Evolutionary conservation across 2,888 invertebrate genomes (phyloP).

Genomic region (Mimas tiliae): DNA sequence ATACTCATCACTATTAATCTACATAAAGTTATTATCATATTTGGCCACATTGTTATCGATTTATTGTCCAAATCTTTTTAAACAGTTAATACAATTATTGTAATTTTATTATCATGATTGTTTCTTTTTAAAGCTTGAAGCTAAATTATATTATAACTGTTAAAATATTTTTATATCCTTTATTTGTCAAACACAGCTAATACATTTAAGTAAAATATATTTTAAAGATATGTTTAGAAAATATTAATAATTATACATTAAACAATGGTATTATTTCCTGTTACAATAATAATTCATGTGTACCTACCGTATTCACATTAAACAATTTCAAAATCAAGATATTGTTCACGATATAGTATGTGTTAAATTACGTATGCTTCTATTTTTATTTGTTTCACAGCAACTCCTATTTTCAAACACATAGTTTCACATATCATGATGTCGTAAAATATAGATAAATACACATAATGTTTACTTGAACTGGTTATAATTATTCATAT

Average conservation of each 20-base stretch:
- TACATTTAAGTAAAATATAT: slow-evolving; percentile 24
- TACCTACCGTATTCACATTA: background rate
- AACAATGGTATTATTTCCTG: background rate
- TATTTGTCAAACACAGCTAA: slow-evolving; percentile 83
- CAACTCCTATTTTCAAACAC: background rate
- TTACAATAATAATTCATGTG: background rate
- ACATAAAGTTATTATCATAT: slow-evolving; percentile 66
- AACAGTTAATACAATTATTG: slow-evolving; percentile 11
- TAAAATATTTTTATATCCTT: slow-evolving; percentile 44
- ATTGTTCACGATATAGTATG: background rate
- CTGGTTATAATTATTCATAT: background rate
- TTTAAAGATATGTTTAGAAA: slow-evolving; percentile 17
- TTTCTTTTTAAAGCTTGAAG: slow-evolving; percentile 46
- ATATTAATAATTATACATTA: slow-evolving; percentile 34
- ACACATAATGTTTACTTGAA: background rate
- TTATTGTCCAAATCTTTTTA: slow-evolving; percentile 65
- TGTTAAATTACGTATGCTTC: background rate
- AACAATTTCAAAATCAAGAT: background rate
- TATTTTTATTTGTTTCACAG: background rate
- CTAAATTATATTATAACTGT: slow-evolving; percentile 40
- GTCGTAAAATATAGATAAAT: background rate
- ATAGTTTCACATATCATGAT: background rate
- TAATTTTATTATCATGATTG: slow-evolving; percentile 6
- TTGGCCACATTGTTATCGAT: slow-evolving; percentile 57
- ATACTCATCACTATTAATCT: slow-evolving; percentile 43